phyloP scores from a whole-genome alignment of 2,113 vertebrate genomes.

The Nannobrachium achirus region DNA sequence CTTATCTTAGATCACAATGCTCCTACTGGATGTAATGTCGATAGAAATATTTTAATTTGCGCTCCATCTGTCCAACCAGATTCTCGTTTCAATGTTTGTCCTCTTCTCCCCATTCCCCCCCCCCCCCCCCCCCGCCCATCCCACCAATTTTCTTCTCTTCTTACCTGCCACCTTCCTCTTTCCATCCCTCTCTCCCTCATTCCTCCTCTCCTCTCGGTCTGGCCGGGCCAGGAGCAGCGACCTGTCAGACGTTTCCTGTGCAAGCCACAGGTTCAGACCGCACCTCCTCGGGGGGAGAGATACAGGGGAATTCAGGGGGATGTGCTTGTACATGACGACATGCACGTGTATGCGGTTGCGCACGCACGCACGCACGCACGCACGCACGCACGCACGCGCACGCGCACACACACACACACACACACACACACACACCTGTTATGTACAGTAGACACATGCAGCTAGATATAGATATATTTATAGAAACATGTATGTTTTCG shows the following conservation, averaged over 20 bases:
- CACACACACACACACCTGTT: conserved; percentile 36
- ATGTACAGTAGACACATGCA: not conserved
- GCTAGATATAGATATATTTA: conserved; percentile 4
- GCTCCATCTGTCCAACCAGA: no score
- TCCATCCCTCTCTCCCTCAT: conserved; percentile 53
- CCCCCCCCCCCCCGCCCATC: not conserved
- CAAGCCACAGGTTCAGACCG: not conserved
- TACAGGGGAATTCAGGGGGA: conserved; percentile 61
- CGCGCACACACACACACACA: conserved; percentile 39
- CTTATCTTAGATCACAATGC: no score
- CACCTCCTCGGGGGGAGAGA: not conserved
- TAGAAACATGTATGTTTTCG: conserved; percentile 16
- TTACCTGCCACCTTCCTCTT: conserved; percentile 54
- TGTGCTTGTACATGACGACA: no score
- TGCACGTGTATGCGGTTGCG: not conserved
- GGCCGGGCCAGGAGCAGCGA: conserved; percentile 64
- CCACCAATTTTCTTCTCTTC: conserved; percentile 33
- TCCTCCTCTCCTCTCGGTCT: conserved; percentile 27
- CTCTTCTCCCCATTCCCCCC: not conserved
- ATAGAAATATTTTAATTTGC: no score
- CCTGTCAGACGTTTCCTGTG: conserved; percentile 71
- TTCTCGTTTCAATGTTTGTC: no score
- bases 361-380: conserved; percentile 43
- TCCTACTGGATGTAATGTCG: no score
- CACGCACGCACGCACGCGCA: not conserved